Evolutionary conservation across 2,113 vertebrate species (phyloP), one percentile per base, ranked within the genome.

Genomic region (Puffinus mauretanicus): DNA sequence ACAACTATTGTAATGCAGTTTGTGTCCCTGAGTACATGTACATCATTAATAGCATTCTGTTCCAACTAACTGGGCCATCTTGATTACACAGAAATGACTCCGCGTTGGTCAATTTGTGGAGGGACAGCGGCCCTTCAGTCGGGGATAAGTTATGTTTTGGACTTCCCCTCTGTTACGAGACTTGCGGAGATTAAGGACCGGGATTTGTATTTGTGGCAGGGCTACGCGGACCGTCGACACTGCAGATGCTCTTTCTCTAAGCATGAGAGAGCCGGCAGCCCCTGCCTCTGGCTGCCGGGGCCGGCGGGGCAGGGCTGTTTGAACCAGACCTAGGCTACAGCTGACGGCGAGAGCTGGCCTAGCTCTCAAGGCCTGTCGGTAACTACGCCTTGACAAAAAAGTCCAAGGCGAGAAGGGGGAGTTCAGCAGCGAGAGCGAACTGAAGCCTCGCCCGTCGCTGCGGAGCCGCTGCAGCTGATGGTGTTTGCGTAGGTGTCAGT

Each of bases 361-460:
- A 1, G 4, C 5, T 7, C 57, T 16, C 58, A 11, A 14, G 26
- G 36, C 29, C 69, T 1, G 25, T 1, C 1, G 4, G 4, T 2
- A 40, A 7, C 25, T 2, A 12, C 2, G 3, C n/a, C 54, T 21
- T 2, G 58, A n/a, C 52, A 29, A 5, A 24, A 42, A 30, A 34
- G 46, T 0, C 30, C 6, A 19, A 17, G 81, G 32, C 3, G 3
- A 76, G 62, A 44, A 13, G 17, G 36, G 32, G 4, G 24, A 17
- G 42, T 44, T 54, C 42, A 8, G 69, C n/a, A 14, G 1, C 29
- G 25, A 6, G 15, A 32, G 42, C 2, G 2, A 81, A 25, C 17
- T 3, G 40, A 1, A 7, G 32, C 20, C 46, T 21, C 1, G 2
- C 9, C 30, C 0, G 3, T 2, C 1, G 1, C 36, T 36, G 7